Percentiles rank a stretch among this genome's conserved stretches.
Conservation (phyloP, 1,140 invertebrate genomes). For the Drosophila malerkotliana region DNA sequence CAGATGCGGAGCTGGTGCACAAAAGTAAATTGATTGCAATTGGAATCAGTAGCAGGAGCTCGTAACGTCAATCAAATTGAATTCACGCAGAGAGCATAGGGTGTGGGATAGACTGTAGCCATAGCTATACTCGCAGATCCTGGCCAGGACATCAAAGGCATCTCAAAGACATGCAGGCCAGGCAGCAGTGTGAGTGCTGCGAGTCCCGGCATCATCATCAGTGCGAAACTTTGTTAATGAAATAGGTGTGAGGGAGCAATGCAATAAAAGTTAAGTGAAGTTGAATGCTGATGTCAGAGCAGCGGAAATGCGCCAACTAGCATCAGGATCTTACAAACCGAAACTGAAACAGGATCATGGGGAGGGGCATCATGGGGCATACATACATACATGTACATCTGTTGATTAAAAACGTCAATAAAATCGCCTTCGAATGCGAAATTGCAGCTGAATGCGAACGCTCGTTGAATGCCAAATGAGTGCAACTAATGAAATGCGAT, state of each 20-base stretch:
- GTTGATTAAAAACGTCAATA: constrained; percentile 81
- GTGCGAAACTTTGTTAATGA: constrained; percentile 81
- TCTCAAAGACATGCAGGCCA: neutral
- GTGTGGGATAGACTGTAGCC: constrained; percentile 12
- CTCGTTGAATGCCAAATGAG: constrained; percentile 73
- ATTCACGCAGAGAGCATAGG: constrained; percentile 63
- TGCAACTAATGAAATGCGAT: constrained; percentile 72
- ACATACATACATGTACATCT: constrained; percentile 15
- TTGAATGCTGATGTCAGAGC: constrained; percentile 52
- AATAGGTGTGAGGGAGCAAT: constrained; percentile 70
- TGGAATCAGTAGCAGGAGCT: constrained; percentile 81
- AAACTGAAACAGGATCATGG: neutral
- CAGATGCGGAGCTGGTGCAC: constrained; percentile 66
- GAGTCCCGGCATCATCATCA: constrained; percentile 56
- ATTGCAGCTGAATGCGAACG: constrained; percentile 75
- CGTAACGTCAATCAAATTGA: constrained; percentile 82
- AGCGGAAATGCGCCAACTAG: constrained; percentile 17
- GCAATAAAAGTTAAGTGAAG: constrained; percentile 80
- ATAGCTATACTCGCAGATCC: constrained; percentile 9
- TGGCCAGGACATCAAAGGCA: constrained; percentile 39
- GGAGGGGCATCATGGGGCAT: neutral
- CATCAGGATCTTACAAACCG: neutral
- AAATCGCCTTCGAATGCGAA: constrained; percentile 70
- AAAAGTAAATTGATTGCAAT: constrained; percentile 83
- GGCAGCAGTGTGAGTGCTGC: neutral